Evolutionary conservation across 2,113 vertebrate species (phyloP).

Genomic region (Hippopotamus amphibius): DNA sequence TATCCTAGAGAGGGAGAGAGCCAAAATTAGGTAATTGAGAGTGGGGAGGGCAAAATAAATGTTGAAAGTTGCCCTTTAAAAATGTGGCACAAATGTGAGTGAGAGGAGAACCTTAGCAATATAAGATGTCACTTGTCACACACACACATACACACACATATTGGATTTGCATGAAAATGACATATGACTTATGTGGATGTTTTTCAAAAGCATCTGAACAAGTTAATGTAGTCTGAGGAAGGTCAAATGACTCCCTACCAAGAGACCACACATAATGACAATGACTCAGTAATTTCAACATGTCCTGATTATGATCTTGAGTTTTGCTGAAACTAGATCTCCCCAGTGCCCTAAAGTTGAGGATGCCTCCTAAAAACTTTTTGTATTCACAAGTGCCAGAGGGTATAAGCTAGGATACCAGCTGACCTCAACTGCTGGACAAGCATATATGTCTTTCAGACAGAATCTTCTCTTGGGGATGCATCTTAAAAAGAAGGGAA

Average conservation of each 20-base stretch:
- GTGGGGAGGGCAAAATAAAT: neutral
- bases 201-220: neutral
- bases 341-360: neutral
- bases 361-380: neutral
- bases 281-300: neutral
- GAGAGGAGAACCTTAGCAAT: neutral
- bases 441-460: neutral
- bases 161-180: neutral
- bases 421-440: neutral
- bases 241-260: neutral
- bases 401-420: neutral
- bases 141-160: neutral
- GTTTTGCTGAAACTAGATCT: neutral
- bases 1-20: neutral
- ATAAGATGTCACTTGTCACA: neutral
- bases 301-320: neutral
- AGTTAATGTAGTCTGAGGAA: neutral
- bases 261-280: neutral
- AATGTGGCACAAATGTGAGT: neutral
- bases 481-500: neutral
- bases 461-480: neutral
- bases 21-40: neutral
- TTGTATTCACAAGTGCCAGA: neutral
- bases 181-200: neutral
- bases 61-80: neutral